Evolutionary conservation across 2,888 invertebrate species (phyloP).

Genomic region (Leucozona laternaria): DNA sequence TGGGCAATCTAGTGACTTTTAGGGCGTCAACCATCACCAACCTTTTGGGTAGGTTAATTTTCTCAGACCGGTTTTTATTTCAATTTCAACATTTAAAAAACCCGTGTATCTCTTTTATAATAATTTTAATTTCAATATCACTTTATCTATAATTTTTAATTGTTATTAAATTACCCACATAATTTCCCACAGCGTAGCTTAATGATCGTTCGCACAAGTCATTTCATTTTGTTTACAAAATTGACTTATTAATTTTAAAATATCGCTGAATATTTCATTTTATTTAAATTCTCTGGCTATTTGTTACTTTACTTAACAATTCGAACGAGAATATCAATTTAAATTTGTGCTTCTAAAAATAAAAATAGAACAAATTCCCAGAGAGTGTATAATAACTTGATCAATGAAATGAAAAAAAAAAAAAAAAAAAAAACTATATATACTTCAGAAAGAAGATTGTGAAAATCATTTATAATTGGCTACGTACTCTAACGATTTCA

Average conservation of each 20-base stretch:
- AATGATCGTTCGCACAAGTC: not conserved
- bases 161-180: not conserved
- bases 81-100: too few species aligned
- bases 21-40: too few species aligned
- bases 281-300: not conserved
- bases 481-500: conserved; percentile 55
- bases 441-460: not conserved
- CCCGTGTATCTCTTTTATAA: too few species aligned
- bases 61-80: too few species aligned
- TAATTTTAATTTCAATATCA: not conserved
- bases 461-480: conserved; percentile 42
- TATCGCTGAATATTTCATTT: not conserved
- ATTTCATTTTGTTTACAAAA: conserved; percentile 1
- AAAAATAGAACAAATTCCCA: conserved; percentile 1
- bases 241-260: not conserved
- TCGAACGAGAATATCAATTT: not conserved
- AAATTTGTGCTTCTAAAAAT: not conserved
- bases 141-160: not conserved
- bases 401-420: not conserved
- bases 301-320: not conserved
- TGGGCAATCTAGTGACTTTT: too few species aligned
- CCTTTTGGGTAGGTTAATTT: too few species aligned
- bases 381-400: conserved; percentile 15
- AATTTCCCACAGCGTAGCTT: not conserved
- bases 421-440: not conserved